Evolutionary conservation across 2,888 invertebrate species (phyloP).

Genomic region (Spodoptera picta): DNA sequence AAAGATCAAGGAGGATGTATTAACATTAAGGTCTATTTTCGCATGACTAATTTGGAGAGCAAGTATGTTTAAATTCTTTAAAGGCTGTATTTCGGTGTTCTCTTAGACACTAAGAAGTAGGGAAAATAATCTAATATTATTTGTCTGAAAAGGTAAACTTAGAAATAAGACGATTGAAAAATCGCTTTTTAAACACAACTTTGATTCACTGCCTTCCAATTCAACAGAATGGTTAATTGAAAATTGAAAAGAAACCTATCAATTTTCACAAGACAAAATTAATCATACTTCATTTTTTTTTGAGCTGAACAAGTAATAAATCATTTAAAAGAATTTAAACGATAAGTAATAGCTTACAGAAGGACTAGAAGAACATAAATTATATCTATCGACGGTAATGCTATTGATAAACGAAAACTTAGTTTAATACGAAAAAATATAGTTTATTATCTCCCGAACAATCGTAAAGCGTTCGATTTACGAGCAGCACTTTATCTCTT

Average conservation of each 20-base stretch:
- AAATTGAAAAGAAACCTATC: background rate
- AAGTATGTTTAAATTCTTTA: too few species aligned
- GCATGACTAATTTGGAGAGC: too few species aligned
- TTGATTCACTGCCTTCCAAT: too few species aligned
- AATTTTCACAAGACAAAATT: too few species aligned
- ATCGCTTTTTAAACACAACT: too few species aligned
- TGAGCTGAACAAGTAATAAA: background rate
- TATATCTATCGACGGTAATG: conserved; percentile 9
- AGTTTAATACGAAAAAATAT: conserved; percentile 23
- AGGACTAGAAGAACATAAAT: conserved; percentile 12
- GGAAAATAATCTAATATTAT: too few species aligned
- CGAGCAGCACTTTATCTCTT: conserved; percentile 37
- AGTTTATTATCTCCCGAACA: conserved; percentile 20
- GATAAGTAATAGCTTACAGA: too few species aligned
- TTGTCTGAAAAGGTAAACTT: too few species aligned
- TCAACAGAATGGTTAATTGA: background rate
- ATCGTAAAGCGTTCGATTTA: conserved; percentile 45
- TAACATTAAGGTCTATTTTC: background rate
- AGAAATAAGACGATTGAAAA: too few species aligned
- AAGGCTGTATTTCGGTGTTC: too few species aligned
- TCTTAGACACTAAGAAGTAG: too few species aligned
- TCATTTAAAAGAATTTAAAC: background rate
- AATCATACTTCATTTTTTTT: conserved; percentile 1
- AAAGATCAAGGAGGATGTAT: background rate
- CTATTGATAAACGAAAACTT: conserved; percentile 9